phyloP scores from a whole-genome alignment of 2,797 vertebrate genomes.

The Tiaroga cobitis region DNA sequence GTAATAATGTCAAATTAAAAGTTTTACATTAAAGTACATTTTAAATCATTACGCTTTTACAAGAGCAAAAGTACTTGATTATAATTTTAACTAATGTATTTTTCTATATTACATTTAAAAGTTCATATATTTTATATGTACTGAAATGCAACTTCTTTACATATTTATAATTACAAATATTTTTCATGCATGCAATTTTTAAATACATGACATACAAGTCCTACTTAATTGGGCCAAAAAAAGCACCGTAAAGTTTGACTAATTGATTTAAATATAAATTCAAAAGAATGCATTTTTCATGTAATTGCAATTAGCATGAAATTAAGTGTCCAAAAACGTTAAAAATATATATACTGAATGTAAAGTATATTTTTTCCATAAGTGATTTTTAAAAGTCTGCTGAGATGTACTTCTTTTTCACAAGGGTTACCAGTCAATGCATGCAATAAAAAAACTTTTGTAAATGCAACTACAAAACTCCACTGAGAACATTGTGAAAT shows the following conservation, averaged over 20 bases:
- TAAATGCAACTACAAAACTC: background rate
- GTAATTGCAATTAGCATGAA: too few relatives aligned
- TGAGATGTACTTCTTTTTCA: slow-evolving; percentile 2
- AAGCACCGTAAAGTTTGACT: background rate
- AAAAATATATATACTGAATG: too few relatives aligned
- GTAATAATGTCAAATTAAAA: background rate
- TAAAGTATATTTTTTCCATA: too few relatives aligned
- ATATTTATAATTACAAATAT: background rate
- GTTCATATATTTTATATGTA: background rate
- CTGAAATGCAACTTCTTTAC: background rate
- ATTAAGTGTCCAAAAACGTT: background rate
- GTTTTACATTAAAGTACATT: background rate
- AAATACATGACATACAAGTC: background rate
- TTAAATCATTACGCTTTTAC: background rate
- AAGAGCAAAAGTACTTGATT: background rate
- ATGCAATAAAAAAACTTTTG: background rate
- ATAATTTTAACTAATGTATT: background rate
- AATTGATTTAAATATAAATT: background rate
- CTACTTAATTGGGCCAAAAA: background rate
- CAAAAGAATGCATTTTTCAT: too few relatives aligned
- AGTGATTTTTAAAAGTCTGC: background rate
- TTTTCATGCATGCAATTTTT: background rate
- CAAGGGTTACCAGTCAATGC: background rate
- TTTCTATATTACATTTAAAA: background rate
- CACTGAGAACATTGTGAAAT: background rate